These are phyloP conservation scores for Oikopleura dioica DNA, from an alignment of 23 tunicate genomes.

Conservation along the genomic window DNA sequence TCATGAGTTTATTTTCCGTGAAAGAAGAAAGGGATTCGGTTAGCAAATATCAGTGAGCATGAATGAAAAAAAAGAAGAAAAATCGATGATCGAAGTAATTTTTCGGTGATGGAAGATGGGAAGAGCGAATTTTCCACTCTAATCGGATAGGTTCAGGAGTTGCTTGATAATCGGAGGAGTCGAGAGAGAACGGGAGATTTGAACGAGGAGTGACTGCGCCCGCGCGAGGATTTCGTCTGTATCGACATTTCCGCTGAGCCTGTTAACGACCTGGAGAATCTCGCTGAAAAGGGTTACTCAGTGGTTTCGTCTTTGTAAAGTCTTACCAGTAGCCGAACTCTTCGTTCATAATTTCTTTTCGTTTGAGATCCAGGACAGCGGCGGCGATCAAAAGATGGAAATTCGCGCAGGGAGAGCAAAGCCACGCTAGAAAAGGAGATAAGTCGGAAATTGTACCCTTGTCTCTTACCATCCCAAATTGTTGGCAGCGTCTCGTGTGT, in stretches of 20 bases:
- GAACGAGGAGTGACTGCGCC: conserved; percentile 38
- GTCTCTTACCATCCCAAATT: neutral
- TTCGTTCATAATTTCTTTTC: neutral
- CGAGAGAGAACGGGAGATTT: conserved; percentile 25
- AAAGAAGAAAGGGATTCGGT: too few species aligned
- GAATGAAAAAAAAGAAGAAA: too few species aligned
- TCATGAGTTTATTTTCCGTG: too few species aligned
- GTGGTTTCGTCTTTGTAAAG: neutral
- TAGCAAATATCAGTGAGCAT: too few species aligned
- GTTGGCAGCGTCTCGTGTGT: neutral
- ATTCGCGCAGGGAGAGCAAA: neutral
- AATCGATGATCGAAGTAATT: too few species aligned
- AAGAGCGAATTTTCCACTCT: too few species aligned
- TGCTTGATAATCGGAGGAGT: neutral
- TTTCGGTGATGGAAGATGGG: too few species aligned
- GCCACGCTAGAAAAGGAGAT: neutral
- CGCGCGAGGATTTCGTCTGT: conserved; percentile 20
- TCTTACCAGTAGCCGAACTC: neutral
- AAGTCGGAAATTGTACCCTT: neutral
- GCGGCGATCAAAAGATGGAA: neutral
- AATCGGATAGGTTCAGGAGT: too few species aligned
- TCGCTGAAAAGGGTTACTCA: neutral
- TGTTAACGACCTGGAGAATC: neutral
- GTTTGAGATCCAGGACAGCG: neutral
- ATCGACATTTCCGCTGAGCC: neutral